Conservation (phyloP, 2,113 vertebrate genomes). For the Gymnarchus niloticus region DNA sequence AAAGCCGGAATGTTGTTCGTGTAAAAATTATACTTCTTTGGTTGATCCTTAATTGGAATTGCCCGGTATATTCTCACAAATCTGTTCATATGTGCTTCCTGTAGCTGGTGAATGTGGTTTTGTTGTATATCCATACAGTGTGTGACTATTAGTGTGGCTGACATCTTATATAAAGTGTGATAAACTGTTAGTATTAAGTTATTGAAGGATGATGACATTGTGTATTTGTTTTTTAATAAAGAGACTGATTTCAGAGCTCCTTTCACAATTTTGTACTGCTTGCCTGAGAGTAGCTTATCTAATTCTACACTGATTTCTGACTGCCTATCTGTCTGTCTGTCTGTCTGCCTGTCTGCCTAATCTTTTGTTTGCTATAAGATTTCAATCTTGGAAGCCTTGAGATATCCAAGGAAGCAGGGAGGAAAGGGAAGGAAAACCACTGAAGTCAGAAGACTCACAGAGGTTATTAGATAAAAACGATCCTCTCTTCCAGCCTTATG, state of each 20-base stretch:
- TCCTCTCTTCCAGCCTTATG: too few species aligned
- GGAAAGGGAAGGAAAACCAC: too few species aligned
- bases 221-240: conserved; percentile 1
- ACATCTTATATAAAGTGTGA: neutral
- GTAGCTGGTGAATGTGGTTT: neutral
- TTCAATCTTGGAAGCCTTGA: too few species aligned
- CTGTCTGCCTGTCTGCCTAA: too few species aligned
- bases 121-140: neutral
- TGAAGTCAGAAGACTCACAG: too few species aligned
- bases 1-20: neutral
- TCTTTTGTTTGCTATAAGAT: too few species aligned
- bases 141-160: neutral
- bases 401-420: neutral
- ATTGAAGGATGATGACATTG: conserved; percentile 1
- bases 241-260: neutral
- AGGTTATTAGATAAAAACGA: too few species aligned
- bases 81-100: neutral
- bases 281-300: neutral
- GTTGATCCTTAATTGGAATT: neutral
- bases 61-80: neutral
- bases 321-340: too few species aligned
- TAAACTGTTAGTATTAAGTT: neutral
- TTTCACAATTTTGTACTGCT: neutral
- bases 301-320: neutral
- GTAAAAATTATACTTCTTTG: neutral